Conservation (phyloP, 2,888 invertebrate genomes). For the Drosophila birchii region DNA sequence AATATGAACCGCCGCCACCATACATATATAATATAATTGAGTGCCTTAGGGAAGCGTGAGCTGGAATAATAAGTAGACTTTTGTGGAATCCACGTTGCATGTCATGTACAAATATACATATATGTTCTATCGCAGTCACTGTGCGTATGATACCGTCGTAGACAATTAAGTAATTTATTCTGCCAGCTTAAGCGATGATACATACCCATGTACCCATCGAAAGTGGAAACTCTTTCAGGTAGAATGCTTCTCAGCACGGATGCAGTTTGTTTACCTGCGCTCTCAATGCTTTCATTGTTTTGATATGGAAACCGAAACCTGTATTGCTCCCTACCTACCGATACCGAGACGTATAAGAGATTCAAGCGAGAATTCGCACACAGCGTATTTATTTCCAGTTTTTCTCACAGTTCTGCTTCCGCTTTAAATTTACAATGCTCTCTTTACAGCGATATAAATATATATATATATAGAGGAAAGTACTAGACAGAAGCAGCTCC, state of each 20-base stretch:
- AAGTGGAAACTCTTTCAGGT: slow-evolving; percentile 35
- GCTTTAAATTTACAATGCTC: slow-evolving; percentile 18
- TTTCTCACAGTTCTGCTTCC: slow-evolving; percentile 25
- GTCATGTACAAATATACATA: slow-evolving; percentile 31
- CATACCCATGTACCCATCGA: slow-evolving; percentile 5
- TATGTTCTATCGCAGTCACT: slow-evolving; percentile 8
- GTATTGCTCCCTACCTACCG: slow-evolving; percentile 10
- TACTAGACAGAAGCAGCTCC: slow-evolving; percentile 9
- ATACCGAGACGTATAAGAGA: slow-evolving; percentile 20
- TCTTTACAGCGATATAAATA: slow-evolving; percentile 2
- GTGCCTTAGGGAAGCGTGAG: slow-evolving; percentile 34
- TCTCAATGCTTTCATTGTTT: slow-evolving; percentile 12
- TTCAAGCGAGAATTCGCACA: slow-evolving; percentile 15
- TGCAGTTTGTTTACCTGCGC: slow-evolving; percentile 35
- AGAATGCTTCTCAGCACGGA: slow-evolving; percentile 13
- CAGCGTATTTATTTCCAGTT: slow-evolving; percentile 19
- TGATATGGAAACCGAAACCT: slow-evolving; percentile 27
- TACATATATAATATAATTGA: slow-evolving; percentile 10
- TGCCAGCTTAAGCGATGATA: slow-evolving; percentile 18
- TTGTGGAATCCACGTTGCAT: slow-evolving; percentile 31
- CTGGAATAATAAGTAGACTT: slow-evolving; percentile 38
- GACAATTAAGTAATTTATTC: slow-evolving; percentile 44
- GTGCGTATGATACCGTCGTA: slow-evolving; percentile 24
- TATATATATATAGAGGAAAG: slow-evolving; percentile 9
- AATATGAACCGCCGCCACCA: slow-evolving; percentile 17